Percentiles rank a stretch among this genome's conserved stretches.
phyloP scores from a whole-genome alignment of 92 coral and sea anemone genomes.

The Paragorgia papillata region DNA sequence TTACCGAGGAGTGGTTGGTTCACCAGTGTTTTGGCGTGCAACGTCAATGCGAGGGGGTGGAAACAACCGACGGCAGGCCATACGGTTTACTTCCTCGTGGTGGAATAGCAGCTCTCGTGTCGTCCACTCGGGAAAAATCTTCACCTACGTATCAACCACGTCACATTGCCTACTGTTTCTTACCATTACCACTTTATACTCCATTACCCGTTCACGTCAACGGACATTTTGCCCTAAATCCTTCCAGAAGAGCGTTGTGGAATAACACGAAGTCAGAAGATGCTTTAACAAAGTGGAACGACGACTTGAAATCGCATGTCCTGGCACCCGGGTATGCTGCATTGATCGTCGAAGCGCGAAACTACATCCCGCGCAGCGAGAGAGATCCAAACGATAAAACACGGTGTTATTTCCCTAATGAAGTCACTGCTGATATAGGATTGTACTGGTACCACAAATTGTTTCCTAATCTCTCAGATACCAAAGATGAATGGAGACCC shows the following conservation, averaged over 20 bases:
- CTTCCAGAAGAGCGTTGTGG: conserved; percentile 43
- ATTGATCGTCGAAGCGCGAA: conserved; percentile 36
- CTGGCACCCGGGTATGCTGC: conserved; percentile 42
- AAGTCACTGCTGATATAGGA: conserved; percentile 10
- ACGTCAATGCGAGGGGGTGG: background rate
- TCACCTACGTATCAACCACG: conserved; percentile 44
- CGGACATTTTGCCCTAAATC: conserved; percentile 47
- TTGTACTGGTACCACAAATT: conserved; percentile 40
- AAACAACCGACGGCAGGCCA: conserved; percentile 23
- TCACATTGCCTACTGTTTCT: conserved; percentile 42
- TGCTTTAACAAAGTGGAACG: conserved; percentile 34
- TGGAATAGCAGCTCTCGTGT: conserved; percentile 41
- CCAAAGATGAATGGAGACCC: conserved; percentile 50
- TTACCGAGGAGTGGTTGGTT: conserved; percentile 35
- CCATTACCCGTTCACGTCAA: conserved; percentile 49
- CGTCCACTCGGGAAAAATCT: background rate
- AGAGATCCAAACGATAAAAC: conserved; percentile 16
- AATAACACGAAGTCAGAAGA: conserved; percentile 9
- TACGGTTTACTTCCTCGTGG: conserved; percentile 33
- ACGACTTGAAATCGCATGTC: conserved; percentile 27
- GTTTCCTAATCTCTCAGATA: conserved; percentile 17
- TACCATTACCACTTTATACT: conserved; percentile 44
- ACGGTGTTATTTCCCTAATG: conserved; percentile 12
- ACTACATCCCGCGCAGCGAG: conserved; percentile 15
- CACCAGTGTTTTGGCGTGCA: conserved; percentile 33